Evolutionary conservation across 2,888 invertebrate genomes (phyloP).

Genomic region (Cyclophora albipunctata): DNA sequence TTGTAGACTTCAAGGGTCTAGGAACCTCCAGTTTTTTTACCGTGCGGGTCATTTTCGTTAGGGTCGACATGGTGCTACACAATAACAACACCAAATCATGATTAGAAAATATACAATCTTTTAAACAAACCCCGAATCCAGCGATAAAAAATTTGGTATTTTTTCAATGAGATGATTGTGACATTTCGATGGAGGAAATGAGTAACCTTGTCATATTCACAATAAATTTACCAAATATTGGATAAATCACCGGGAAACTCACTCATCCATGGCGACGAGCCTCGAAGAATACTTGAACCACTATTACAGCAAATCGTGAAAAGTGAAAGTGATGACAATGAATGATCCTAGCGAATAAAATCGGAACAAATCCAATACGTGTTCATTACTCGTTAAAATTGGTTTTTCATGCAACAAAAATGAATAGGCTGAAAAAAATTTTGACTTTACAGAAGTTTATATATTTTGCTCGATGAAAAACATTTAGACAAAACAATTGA

Average conservation of each 20-base stretch:
- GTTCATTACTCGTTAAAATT: constrained; percentile 71
- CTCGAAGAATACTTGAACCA: constrained; percentile 56
- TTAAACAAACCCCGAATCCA: neutral
- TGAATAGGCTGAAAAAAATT: constrained; percentile 62
- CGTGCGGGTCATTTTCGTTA: constrained; percentile 80
- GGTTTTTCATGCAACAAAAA: constrained; percentile 63
- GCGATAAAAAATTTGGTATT: neutral
- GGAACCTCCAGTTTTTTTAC: constrained; percentile 85
- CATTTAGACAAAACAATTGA: constrained; percentile 73
- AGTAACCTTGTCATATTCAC: constrained; percentile 50
- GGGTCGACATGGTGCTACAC: constrained; percentile 72
- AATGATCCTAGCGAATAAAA: constrained; percentile 72
- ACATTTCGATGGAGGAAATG: constrained; percentile 46
- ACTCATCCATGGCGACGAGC: constrained; percentile 71
- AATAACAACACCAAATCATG: constrained; percentile 11
- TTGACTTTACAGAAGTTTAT: constrained; percentile 63
- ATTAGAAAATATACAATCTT: constrained; percentile 3
- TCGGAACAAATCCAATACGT: constrained; percentile 73
- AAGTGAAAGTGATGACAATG: constrained; percentile 76
- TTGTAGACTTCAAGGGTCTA: constrained; percentile 80
- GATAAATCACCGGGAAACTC: constrained; percentile 54
- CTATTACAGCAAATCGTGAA: constrained; percentile 62
- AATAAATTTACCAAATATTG: constrained; percentile 26
- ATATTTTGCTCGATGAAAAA: constrained; percentile 68
- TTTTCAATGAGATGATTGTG: constrained; percentile 30